A percentile compares a stretch with the other conserved stretches of the same genome.
These are phyloP conservation scores for Chironomus tentans DNA, from an alignment of 2,888 invertebrate species.

Conservation along the genomic window DNA sequence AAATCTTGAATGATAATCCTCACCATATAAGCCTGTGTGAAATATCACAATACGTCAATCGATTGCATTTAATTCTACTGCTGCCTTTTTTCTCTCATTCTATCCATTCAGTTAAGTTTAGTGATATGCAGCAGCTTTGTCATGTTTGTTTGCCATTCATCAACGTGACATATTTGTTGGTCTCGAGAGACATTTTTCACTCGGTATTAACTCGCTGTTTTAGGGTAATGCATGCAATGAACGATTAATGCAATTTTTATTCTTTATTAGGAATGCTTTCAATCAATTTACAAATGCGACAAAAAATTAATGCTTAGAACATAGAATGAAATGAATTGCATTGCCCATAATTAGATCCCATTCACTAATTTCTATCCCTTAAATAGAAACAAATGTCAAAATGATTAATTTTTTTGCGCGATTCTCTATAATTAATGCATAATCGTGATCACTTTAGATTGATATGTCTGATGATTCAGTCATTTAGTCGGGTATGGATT, in stretches of 20 bases:
- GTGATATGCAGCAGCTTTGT: background rate
- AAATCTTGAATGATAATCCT: constrained; percentile 3
- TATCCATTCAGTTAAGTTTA: too few relatives aligned
- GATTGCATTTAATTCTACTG: background rate
- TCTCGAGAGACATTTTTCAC: constrained; percentile 22
- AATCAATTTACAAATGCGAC: background rate
- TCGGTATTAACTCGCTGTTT: background rate
- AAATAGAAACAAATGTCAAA: background rate
- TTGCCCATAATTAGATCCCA: constrained; percentile 12
- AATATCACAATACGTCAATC: constrained; percentile 22
- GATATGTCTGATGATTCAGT: too few relatives aligned
- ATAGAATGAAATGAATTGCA: too few relatives aligned
- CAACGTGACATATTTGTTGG: constrained; percentile 23
- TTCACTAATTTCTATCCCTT: background rate
- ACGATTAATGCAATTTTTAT: background rate
- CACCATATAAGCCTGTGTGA: background rate
- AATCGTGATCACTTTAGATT: too few relatives aligned
- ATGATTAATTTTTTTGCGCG: background rate
- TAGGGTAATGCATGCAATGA: background rate
- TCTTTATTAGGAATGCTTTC: background rate
- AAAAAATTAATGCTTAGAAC: too few relatives aligned
- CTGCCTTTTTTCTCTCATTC: too few relatives aligned
- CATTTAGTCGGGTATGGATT: too few relatives aligned
- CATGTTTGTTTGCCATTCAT: background rate
- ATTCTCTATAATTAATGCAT: too few relatives aligned